Evolutionary conservation across 1,140 invertebrate genomes (phyloP).

Genomic region (Phenacoccus solenopsis): DNA sequence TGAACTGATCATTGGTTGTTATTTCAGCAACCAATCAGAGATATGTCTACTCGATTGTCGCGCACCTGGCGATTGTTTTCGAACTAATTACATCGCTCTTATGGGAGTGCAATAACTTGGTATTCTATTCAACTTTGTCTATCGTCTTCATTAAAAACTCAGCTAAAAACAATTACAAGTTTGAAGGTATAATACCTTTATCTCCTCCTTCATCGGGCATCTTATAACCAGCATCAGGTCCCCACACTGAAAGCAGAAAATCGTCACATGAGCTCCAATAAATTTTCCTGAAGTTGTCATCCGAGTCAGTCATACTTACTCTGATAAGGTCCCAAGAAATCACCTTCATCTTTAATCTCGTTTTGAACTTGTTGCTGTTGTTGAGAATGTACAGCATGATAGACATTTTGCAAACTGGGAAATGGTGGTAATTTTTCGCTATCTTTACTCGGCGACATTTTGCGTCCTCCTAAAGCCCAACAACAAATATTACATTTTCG

Average conservation of each 20-base stretch:
- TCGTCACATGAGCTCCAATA: background rate
- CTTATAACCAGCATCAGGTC: constrained; percentile 46
- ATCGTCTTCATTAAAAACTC: no score
- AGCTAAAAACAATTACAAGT: no score
- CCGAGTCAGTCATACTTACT: background rate
- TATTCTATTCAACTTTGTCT: no score
- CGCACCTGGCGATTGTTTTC: no score
- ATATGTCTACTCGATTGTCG: no score
- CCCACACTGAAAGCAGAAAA: constrained; percentile 44
- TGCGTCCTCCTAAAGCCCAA: constrained; percentile 24
- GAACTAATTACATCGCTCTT: no score
- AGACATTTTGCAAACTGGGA: constrained; percentile 25
- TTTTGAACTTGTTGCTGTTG: constrained; percentile 14
- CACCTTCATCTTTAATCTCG: constrained; percentile 41
- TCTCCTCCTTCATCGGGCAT: constrained; percentile 53
- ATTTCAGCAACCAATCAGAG: no score
- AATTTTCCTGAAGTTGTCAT: background rate
- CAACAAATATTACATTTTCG: background rate
- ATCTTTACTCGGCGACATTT: constrained; percentile 26
- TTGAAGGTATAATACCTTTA: constrained; percentile 39
- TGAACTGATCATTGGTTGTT: no score
- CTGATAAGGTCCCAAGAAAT: constrained; percentile 45
- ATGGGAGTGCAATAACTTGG: no score
- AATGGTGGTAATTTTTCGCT: constrained; percentile 26
- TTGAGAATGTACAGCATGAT: constrained; percentile 16